Conservation (phyloP, 2,797 vertebrate genomes). For the Lateolabrax maculatus region DNA sequence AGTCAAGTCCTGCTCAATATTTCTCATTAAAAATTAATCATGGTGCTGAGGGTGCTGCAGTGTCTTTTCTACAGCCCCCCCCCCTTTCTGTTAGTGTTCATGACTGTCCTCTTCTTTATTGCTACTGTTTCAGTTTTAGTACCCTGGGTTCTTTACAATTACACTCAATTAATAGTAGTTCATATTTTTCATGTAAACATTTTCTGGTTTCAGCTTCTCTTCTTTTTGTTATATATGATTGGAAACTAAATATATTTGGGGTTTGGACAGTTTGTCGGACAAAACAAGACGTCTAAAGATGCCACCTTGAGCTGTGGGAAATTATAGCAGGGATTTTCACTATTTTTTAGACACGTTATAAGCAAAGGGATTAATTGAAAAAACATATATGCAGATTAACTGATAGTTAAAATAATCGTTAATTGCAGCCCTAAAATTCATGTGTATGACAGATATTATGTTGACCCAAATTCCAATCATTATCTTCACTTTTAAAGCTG, state of each 20-base stretch:
- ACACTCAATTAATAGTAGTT: neutral
- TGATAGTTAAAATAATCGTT: neutral
- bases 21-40: slow-evolving; percentile 11
- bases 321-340: no score
- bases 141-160: neutral
- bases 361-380: neutral
- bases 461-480: slow-evolving; percentile 31
- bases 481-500: slow-evolving; percentile 38
- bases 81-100: neutral
- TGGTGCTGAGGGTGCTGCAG: neutral
- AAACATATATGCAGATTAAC: neutral
- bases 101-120: neutral
- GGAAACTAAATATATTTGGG: neutral
- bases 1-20: neutral
- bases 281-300: neutral
- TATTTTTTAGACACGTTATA: neutral
- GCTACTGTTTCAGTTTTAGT: neutral
- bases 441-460: neutral
- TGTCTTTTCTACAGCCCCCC: neutral
- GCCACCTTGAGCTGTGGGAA: no score
- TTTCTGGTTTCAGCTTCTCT: neutral
- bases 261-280: neutral
- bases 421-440: neutral
- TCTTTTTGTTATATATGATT: neutral
- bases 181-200: neutral